Evolutionary conservation across 2,797 vertebrate species (phyloP), one percentile per base, ranked within the genome.

Genomic region (Enteromius anoplus): DNA sequence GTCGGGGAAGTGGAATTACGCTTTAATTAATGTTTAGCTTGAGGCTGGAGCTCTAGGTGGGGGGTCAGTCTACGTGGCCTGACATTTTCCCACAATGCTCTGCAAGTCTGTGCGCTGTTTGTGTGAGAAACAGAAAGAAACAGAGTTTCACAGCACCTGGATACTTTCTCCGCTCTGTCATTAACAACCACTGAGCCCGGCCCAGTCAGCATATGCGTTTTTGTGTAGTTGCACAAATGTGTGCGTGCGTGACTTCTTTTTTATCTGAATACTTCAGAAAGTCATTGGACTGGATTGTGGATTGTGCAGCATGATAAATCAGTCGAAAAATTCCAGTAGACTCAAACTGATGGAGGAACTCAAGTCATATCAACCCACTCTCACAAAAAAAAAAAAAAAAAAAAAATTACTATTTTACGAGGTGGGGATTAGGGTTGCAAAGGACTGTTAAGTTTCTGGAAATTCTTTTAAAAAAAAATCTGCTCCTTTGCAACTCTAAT

Each of bases 11-110:
- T 87, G 49, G 53, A 76, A 72, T 75, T 85, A 68, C 1, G 19
- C 32, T 80, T 85, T 87, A 84, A 86, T 85, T 86, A 80, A 72
- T 80, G 72, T 78, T 83, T 81, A 75, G 83, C 73, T 66, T 73
- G 71, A 81, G 69, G 37, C 78, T 62, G 55, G 49, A 78, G 75
- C 78, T 71, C 32, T 10, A 40, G 68, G 42, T 60, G 26, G 53
- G 42, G 75, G 69, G 51, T 75, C 71, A 23, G 37, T 49, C 47
- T 58, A 42, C 66, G 66, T 19, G 49, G 34, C 12, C 76, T 47
- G n/a, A 45, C 55, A 76, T 62, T 81, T 81, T 81, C 84, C 78
- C 65, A 81, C 73, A 83, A 71, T 40, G 26, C 64, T 80, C 69
- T 68, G 47, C 34, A 72, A 64, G 58, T 55, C 42, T 58, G 60